Base-by-base conservation (phyloP, 2,797 vertebrate species). In the Myotis daubentonii region DNA sequence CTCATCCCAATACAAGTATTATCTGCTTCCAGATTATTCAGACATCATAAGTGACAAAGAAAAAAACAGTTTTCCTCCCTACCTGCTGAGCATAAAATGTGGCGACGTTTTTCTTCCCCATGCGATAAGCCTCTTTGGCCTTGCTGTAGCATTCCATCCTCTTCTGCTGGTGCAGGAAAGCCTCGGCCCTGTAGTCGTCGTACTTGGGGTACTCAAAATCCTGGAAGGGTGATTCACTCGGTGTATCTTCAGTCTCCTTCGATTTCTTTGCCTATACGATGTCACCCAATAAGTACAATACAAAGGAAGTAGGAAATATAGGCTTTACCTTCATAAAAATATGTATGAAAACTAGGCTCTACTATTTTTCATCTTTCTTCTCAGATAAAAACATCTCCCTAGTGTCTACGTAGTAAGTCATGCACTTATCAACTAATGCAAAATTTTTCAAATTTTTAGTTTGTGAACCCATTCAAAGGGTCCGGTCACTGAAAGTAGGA, bases 11-110 rank as follows among this genome's bases (percentile, higher is more conserved):
- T n/a, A 62, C 2, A n/a, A 76, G 23, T 30, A 51, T 57, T 55
- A 78, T 22, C 55, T n/a, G 30, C 41, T 89, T 84, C 38, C 89
- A 86, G 65, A 83, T 51, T 85, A 82, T 72, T 92, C 68, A 33
- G 36, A 66, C 20, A 12, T 30, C 22, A 3, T 28, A 87, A 78
- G 9, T 23, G 10, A 89, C 51, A 82, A 91, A 81, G 23, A 65
- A 38, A 91, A 60, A 44, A 66, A 16, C 0, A 68, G 66, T 49
- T 91, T 65, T 49, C 30, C 16, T 62, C 53, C 85, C 94, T 97
- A 98, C 99, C 99, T 99, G 99, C 94, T 99, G 99, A 22, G 99
- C 99, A 25, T 99, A 99, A 98, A 99, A 99, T 0, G 99, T 99
- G 68, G 99, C 99, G 75, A 99, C 99, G 4, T 99, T 98, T 97